Base-by-base conservation (phyloP, 2,888 invertebrate species). In the Mesoligia furuncula region DNA sequence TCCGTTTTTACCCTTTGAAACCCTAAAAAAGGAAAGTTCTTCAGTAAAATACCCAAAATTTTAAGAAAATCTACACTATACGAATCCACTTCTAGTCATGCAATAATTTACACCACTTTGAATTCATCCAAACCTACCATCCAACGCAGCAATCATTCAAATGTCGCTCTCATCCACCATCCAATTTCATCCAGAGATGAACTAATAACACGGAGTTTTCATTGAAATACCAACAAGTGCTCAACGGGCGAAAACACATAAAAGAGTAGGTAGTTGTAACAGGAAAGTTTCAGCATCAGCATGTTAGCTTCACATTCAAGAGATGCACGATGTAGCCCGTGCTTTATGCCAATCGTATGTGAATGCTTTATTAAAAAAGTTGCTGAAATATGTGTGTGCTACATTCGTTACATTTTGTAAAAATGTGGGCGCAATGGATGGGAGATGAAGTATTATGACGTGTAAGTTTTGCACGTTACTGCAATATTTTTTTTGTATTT, bases 341-440 rank as follows among this genome's bases (percentile, higher is more conserved):
- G 80, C 65, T 81, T 76, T 82, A 76, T 76, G 69, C 65, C 80
- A 69, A 82, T 80, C 77, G 59, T 61, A 75, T 70, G 51, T 51
- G 77, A 76, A 76, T 82, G 82, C 59, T 61, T 82, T 80, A 80
- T 82, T 80, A 76, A 70, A 82, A 76, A 80, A 80, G 24, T 69
- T 81, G 3, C 17, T 70, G 69, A 54, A 80, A 68, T 74, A 45
- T 75, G 20, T 39, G 24, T 57, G 65, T 27, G 64, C 31, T 57
- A 48, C 67, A 64, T 79, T 73, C 13, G 27, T 27, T 31, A 48
- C 11, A 42, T 51, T 69, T 8, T 31, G 69, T n/a, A n/a, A 31
- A 64, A 69, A 77, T 62, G 36, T 45, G 42, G 7, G 15, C 27
- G 31, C 31, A 76, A 75, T 54, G 42, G 20, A 74, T 74, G 9